Conservation (phyloP, 2,888 invertebrate genomes). For the Heliconius hortense region DNA sequence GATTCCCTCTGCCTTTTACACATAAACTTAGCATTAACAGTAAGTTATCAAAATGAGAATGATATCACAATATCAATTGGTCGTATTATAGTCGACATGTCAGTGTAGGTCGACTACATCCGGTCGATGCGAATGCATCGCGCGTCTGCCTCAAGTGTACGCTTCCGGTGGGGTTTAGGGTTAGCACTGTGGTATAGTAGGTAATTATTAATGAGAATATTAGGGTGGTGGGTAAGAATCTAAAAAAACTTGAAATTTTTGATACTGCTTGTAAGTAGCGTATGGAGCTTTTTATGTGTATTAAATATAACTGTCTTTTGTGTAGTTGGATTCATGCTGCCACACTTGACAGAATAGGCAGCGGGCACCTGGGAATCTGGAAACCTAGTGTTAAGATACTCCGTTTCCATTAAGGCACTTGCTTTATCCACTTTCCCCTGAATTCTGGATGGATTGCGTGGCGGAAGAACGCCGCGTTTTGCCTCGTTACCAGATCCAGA, state of each 20-base stretch:
- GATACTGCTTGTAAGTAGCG: background rate
- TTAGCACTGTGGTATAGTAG: constrained; percentile 27
- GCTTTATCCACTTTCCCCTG: too few species aligned
- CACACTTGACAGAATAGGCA: too few species aligned
- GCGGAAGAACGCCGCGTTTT: background rate
- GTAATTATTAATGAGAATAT: background rate
- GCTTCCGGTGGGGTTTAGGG: constrained; percentile 46
- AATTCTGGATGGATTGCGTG: background rate
- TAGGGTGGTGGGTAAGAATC: too few species aligned
- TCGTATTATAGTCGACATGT: constrained; percentile 3
- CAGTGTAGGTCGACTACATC: constrained; percentile 41
- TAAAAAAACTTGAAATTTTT: background rate
- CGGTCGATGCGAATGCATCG: constrained; percentile 43
- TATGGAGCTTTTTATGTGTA: too few species aligned
- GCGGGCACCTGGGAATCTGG: too few species aligned
- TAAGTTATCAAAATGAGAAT: constrained; percentile 26
- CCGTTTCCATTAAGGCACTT: too few species aligned
- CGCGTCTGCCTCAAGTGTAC: constrained; percentile 44
- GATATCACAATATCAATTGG: constrained; percentile 32
- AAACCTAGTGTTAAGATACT: too few species aligned
- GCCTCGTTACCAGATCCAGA: background rate
- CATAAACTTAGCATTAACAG: background rate
- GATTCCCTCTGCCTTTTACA: background rate
- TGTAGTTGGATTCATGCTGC: too few species aligned
- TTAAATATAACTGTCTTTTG: too few species aligned